Percentiles rank a stretch among this genome's conserved stretches.
Conservation (phyloP, 37 sponge, comb jelly and placozoan genomes). For the Cliona cf. orientalis region DNA sequence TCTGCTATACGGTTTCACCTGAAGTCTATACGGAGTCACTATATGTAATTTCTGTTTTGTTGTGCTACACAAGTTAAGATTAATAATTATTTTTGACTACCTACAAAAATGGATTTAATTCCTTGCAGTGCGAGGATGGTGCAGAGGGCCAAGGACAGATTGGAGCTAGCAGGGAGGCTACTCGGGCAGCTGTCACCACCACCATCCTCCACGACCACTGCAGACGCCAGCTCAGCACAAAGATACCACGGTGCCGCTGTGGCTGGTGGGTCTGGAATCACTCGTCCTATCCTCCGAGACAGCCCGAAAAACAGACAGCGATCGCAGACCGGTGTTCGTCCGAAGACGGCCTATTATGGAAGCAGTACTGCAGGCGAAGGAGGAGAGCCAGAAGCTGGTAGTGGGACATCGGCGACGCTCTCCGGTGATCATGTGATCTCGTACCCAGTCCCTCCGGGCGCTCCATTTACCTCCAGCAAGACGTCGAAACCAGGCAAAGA, state of each 20-base stretch:
- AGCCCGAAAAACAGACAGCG: background rate
- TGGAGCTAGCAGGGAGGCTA: slow-evolving; percentile 11
- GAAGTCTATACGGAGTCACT: too few species aligned
- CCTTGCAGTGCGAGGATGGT: slow-evolving; percentile 1
- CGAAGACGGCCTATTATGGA: background rate
- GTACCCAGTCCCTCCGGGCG: background rate
- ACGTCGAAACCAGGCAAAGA: background rate
- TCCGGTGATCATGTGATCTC: slow-evolving; percentile 23
- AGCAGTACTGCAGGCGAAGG: background rate
- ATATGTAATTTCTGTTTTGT: too few species aligned
- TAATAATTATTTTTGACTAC: too few species aligned
- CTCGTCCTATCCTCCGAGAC: background rate
- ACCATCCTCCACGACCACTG: background rate
- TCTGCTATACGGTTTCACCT: background rate
- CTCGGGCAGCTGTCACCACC: too few species aligned
- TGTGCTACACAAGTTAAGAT: too few species aligned
- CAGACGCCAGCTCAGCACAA: background rate
- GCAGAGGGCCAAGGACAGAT: slow-evolving; percentile 4
- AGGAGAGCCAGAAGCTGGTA: background rate
- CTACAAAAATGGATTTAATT: too few species aligned
- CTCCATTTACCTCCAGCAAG: background rate
- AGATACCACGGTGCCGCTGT: background rate
- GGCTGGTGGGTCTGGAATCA: background rate
- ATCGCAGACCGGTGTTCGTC: slow-evolving; percentile 4
- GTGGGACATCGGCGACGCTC: background rate